Evolutionary conservation across 1,140 invertebrate species (phyloP), one percentile per base, ranked within the genome.

Genomic region (Calosoma granatense): DNA sequence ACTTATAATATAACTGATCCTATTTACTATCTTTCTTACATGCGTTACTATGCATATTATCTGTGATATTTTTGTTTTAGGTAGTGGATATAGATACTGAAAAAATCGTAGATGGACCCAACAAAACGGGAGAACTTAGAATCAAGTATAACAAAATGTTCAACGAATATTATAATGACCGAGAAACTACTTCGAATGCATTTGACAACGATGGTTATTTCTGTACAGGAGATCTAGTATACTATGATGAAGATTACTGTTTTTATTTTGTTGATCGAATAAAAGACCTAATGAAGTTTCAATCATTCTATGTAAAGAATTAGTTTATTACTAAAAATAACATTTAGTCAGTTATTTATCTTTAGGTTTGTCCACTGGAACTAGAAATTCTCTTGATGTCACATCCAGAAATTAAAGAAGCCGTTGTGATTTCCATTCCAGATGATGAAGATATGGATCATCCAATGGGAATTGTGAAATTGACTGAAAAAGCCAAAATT

Each of bases 371-470:
- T 9, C 74, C 74, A 17, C 65, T 70, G 0, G 71, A 73, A 63
- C 76, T 90, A 14, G 87, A 90, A 68, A 73, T 71, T 22, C 64
- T 88, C 1, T 72, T 91, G 6, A 62, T 81, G 2, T 68, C 70
- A 14, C 83, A 87, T 67, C 78, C 80, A 1, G 76, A 66, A 1
- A 76, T 90, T 1, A 65, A 70, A 19, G 85, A 89, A 58, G 82
- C 74, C 1, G 85, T 80, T 0, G 86, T 91, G 0, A 74, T 87
- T 20, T 83, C 84, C 0, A 72, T 87, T 26, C 78, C 82, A 0
- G 73, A 85, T 58, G 63, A 74, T 17, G 65, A 73, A 19, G 70
- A 71, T 60, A 79, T 80, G 9, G 83, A 90, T 60, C 65, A 82
- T 15, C 81, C 85, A 0, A 73, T 79, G 39, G 88, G 85, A n/a